phyloP scores from a whole-genome alignment of 2,888 invertebrate species.

The Notodonta ziczac region DNA sequence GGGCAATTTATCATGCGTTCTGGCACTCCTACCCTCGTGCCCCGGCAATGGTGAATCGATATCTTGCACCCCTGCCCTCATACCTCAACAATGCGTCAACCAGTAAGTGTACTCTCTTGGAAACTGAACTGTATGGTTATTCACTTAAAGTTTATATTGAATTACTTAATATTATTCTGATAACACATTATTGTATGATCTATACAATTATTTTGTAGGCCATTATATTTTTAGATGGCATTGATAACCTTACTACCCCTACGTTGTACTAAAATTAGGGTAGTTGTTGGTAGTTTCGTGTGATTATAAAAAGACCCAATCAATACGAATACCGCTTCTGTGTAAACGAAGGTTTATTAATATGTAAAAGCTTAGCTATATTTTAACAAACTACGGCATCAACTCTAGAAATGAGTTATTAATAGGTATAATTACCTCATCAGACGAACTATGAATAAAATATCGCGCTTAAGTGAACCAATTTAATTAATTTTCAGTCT shows the following conservation, averaged over 20 bases:
- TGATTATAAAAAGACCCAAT: neutral
- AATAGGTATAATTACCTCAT: too few species aligned
- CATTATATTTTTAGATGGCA: constrained; percentile 40
- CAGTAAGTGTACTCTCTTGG: neutral
- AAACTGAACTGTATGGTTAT: neutral
- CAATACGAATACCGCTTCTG: too few species aligned
- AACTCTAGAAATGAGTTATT: too few species aligned
- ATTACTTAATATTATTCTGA: neutral
- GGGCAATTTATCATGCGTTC: constrained; percentile 65
- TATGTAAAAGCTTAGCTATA: too few species aligned
- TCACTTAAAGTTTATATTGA: neutral
- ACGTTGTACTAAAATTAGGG: neutral
- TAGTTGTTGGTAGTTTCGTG: neutral
- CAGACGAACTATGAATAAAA: too few species aligned
- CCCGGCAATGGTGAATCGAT: constrained; percentile 70
- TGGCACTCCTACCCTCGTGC: constrained; percentile 56
- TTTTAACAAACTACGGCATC: too few species aligned
- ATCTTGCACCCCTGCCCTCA: constrained; percentile 48
- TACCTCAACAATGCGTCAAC: constrained; percentile 9
- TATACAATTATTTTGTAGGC: constrained; percentile 22
- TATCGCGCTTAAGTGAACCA: too few species aligned
- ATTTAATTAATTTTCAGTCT: too few species aligned
- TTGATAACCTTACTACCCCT: constrained; percentile 19
- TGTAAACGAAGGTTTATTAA: too few species aligned
- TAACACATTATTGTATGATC: neutral